Evolutionary conservation across 2,113 vertebrate species (phyloP).

Genomic region (Leiothrix lutea): DNA sequence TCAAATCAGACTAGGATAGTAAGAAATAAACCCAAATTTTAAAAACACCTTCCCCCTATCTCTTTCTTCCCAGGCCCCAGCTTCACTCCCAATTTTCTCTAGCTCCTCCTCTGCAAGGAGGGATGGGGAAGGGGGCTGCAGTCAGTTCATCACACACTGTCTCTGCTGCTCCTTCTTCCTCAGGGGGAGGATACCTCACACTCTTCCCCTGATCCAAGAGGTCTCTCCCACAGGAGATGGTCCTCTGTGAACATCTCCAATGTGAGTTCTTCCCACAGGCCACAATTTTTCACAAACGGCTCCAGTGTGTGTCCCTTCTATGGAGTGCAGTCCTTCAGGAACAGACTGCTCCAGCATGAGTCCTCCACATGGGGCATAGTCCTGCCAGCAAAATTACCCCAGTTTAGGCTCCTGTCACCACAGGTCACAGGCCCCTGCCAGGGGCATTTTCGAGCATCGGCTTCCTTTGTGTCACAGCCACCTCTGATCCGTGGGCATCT

Average conservation of each 20-base stretch:
- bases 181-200: fast-evolving
- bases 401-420: background rate
- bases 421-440: background rate
- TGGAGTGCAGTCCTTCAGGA: background rate
- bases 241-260: background rate
- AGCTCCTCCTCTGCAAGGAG: background rate
- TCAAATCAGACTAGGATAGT: background rate
- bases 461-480: background rate
- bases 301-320: background rate
- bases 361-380: no score
- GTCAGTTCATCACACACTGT: background rate
- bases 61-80: background rate
- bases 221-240: background rate
- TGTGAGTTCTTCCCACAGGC: background rate
- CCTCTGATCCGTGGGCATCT: background rate
- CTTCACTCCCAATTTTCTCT: background rate
- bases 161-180: background rate
- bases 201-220: background rate
- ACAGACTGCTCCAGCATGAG: background rate
- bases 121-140: fast-evolving
- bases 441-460: no score
- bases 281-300: background rate
- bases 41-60: background rate
- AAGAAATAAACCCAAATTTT: background rate
- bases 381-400: background rate